These are phyloP conservation scores for Engystomops pustulosus DNA, from an alignment of 2,113 vertebrate genomes.

Conservation along the genomic window DNA sequence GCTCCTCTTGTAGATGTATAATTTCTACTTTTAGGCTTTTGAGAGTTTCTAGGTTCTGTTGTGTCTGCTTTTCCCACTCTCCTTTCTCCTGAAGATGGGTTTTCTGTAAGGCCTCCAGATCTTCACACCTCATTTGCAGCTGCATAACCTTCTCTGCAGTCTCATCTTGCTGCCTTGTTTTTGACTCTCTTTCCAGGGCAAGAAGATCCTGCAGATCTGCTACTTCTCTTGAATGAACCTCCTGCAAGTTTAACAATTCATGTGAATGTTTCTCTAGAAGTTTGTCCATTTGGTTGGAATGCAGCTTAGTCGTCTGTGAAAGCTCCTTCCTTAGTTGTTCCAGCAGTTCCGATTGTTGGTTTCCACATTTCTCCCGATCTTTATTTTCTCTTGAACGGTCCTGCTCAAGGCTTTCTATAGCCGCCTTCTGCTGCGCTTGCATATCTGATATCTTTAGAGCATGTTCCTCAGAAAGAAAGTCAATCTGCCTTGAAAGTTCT, in stretches of 20 bases:
- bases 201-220: not conserved
- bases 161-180: not conserved
- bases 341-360: not conserved
- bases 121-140: not conserved
- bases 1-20: not conserved
- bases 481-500: not conserved
- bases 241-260: not conserved
- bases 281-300: not conserved
- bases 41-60: not conserved
- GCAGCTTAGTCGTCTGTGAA: not conserved
- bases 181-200: not conserved
- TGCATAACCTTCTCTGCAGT: not conserved
- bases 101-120: not conserved
- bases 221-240: not conserved
- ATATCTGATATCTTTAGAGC: not conserved
- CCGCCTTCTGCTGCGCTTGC: not conserved
- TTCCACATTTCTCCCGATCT: not conserved
- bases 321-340: not conserved
- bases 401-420: not conserved
- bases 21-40: not conserved
- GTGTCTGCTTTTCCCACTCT: conserved; percentile 19
- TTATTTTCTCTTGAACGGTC: not conserved
- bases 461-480: not conserved
- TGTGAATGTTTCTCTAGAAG: not conserved
- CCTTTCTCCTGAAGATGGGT: not conserved